Evolutionary conservation across 2,888 invertebrate genomes (phyloP), one percentile per base, ranked within the genome.

Genomic region (Trichopria drosophilae): DNA sequence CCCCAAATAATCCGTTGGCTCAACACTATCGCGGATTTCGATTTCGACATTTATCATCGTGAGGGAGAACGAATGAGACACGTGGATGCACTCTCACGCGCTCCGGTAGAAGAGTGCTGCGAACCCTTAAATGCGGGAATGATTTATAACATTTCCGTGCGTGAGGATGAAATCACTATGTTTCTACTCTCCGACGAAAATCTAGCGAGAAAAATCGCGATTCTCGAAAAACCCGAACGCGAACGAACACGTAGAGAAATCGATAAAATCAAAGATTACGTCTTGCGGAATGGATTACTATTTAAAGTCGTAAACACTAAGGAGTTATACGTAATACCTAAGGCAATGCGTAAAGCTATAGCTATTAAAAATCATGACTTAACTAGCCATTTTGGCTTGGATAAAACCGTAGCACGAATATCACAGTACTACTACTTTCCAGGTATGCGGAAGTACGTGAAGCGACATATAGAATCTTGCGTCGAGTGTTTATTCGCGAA

Each of bases 1-100:
- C 43, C 53, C 4, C 54, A 54, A 16, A 54, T 64, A 15, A 59
- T 60, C 9, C 32, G 64, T 23, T 64, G 64, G 64, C 57, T 43
- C 13, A 36, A 26, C 16, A 41, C 42, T 2, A 45, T 65, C 5
- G 39, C 54, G 3, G 66, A 67, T 23, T 65, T 54, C 52, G 58
- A 60, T 24, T 57, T 50, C 36, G 59, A 59, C 37, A 61, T 67
- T 0, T 35, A 55, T 20, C 55, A 64, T 37, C 35, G 57, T 20
- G 23, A 34, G 7, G 63, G 63, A 20, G 51, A 55, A 10, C 28
- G 40, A 18, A 62, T 67, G 59, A 26, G 23, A 9, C 65, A 65
- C 47, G 61, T 62, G 6, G 60, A 64, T 40, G 48, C 40, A 10
- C n/a, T 48, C 6, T 44, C 31, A 3, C 20, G 49, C 4, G 26